Evolutionary conservation across 2,888 invertebrate genomes (phyloP).

Genomic region (Meiosimyza platycephala): DNA sequence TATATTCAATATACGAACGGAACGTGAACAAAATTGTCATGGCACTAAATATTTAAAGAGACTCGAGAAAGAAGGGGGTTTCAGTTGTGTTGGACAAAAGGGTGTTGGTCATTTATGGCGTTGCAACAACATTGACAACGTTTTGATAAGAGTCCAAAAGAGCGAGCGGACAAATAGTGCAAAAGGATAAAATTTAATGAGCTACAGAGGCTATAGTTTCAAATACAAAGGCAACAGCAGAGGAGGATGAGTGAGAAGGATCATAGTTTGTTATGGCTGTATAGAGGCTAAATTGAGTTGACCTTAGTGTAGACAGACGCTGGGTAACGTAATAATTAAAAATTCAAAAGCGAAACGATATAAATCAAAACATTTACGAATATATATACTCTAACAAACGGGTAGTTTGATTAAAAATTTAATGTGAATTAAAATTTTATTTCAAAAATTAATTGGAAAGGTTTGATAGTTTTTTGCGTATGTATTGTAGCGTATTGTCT

Average conservation of each 20-base stretch:
- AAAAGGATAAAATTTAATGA: slow-evolving; percentile 64
- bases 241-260: background rate
- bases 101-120: slow-evolving; percentile 50
- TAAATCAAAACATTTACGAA: slow-evolving; percentile 23
- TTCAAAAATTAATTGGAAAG: background rate
- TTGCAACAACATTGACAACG: background rate
- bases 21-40: slow-evolving; percentile 58
- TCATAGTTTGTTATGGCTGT: background rate
- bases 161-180: background rate
- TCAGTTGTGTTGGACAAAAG: background rate
- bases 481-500: too few relatives aligned
- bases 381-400: background rate
- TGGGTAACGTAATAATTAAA: slow-evolving; percentile 56
- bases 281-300: slow-evolving; percentile 60
- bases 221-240: background rate
- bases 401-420: slow-evolving; percentile 26
- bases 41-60: slow-evolving; percentile 64
- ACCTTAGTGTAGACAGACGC: slow-evolving; percentile 47
- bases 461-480: too few relatives aligned
- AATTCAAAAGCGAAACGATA: slow-evolving; percentile 56
- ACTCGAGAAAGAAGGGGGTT: slow-evolving; percentile 2
- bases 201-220: slow-evolving; percentile 49
- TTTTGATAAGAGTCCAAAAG: slow-evolving; percentile 30
- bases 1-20: slow-evolving; percentile 64
- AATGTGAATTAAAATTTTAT: slow-evolving; percentile 11